Evolutionary conservation across 2,797 vertebrate genomes (phyloP).

Genomic region (Distichodus sexfasciatus): DNA sequence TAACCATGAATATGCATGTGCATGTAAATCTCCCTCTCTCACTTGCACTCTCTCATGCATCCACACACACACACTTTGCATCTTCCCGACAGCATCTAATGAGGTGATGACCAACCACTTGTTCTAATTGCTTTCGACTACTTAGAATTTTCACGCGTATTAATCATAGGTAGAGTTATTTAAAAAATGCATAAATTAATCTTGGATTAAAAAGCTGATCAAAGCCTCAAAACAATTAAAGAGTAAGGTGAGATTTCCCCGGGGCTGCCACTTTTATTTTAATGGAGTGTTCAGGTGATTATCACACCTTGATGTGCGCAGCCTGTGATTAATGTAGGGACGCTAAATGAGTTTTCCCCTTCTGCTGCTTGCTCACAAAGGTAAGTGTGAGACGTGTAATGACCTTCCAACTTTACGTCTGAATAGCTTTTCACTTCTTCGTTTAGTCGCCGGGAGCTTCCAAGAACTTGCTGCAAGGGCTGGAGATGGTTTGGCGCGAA

Average conservation of each 20-base stretch:
- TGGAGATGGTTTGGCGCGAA: background rate
- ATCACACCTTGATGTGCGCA: conserved; percentile 94
- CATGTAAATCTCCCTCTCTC: conserved; percentile 34
- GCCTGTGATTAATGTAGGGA: conserved; percentile 98
- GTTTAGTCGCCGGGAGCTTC: conserved; percentile 30
- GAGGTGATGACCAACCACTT: conserved; percentile 99
- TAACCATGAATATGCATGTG: conserved; percentile 14
- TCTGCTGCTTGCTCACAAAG: conserved; percentile 67
- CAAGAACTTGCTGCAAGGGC: background rate
- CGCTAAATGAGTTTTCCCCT: conserved; percentile 87
- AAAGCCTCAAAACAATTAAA: conserved; percentile 99
- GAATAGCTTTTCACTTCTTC: conserved; percentile 41
- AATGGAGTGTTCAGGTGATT: conserved; percentile 99
- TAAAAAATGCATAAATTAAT: conserved; percentile 99
- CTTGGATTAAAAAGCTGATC: conserved; percentile 99
- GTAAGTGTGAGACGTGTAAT: conserved; percentile 83
- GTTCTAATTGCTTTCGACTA: conserved; percentile 99
- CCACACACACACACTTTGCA: conserved; percentile 70
- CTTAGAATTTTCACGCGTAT: conserved; percentile 99
- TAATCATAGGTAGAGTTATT: conserved; percentile 99
- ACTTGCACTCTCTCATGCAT: conserved; percentile 40
- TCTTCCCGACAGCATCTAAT: conserved; percentile 90
- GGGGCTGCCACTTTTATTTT: conserved; percentile 98
- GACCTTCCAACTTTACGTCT: conserved; percentile 76
- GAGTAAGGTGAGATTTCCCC: conserved; percentile 99